These are phyloP conservation scores for Rostratula benghalensis DNA, from an alignment of 2,113 vertebrate genomes.

Conservation along the genomic window DNA sequence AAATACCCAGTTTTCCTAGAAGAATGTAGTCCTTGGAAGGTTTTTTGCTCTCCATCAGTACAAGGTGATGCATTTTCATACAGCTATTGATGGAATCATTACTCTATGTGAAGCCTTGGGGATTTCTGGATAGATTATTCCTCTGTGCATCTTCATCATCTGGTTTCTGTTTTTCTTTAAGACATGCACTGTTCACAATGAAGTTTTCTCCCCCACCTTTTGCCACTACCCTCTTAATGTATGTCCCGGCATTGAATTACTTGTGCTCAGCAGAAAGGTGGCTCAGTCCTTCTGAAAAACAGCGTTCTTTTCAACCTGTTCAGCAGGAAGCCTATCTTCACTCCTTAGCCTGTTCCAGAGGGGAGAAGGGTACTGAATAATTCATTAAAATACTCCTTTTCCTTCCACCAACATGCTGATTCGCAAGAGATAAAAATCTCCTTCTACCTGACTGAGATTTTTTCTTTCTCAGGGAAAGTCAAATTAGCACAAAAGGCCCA, in stretches of 20 bases:
- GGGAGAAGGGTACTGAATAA: constrained; percentile 45
- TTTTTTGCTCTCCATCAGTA: background rate
- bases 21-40: background rate
- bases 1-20: background rate
- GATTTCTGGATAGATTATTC: background rate
- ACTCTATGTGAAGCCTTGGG: background rate
- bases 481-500: background rate
- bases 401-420: constrained; percentile 24
- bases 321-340: constrained; percentile 44
- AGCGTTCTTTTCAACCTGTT: constrained; percentile 55
- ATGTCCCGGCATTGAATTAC: background rate
- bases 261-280: constrained; percentile 46
- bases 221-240: background rate
- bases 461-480: background rate
- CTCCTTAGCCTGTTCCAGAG: constrained; percentile 15
- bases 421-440: constrained; percentile 5
- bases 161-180: constrained; percentile 16
- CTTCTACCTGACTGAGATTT: background rate
- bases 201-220: background rate
- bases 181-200: background rate
- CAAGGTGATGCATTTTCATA: background rate
- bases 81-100: background rate
- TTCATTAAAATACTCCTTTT: constrained; percentile 54
- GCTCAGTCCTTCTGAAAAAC: constrained; percentile 33
- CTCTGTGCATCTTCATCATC: background rate